A percentile compares a stretch with the other conserved stretches of the same genome.
phyloP scores from a whole-genome alignment of 2,888 invertebrate species.

The Melanchra persicariae region DNA sequence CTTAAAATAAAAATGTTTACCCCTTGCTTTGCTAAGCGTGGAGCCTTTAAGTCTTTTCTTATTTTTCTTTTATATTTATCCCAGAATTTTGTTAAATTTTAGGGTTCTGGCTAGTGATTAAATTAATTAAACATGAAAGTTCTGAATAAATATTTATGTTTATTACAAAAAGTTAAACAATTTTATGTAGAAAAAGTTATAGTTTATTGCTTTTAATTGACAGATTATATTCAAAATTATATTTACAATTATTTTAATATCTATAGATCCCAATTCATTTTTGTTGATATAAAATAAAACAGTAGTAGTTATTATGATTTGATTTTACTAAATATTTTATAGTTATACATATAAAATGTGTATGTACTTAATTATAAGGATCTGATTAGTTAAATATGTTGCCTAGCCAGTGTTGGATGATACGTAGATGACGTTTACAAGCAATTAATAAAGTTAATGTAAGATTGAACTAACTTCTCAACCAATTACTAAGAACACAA shows the following conservation, averaged over 20 bases:
- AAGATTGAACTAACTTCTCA: not conserved
- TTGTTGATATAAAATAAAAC: not conserved
- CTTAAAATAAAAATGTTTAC: not conserved
- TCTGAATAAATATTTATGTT: slow-evolving; percentile 22
- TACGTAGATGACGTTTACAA: not conserved
- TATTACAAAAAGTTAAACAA: slow-evolving; percentile 32
- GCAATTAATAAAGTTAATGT: not conserved
- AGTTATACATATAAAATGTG: slow-evolving; percentile 71
- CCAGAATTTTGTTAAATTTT: not conserved
- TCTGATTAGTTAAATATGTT: slow-evolving; percentile 48
- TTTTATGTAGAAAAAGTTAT: slow-evolving; percentile 17
- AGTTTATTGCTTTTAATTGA: slow-evolving; percentile 1
- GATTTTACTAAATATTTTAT: slow-evolving; percentile 23
- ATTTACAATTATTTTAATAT: not conserved
- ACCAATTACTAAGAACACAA: not conserved
- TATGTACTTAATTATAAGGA: slow-evolving; percentile 70
- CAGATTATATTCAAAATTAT: not conserved
- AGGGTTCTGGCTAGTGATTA: slow-evolving; percentile 4
- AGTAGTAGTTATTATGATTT: slow-evolving; percentile 8
- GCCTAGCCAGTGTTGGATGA: slow-evolving; percentile 1
- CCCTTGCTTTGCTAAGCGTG: not conserved
- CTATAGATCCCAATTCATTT: not conserved
- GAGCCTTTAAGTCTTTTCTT: not conserved
- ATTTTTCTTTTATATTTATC: not conserved
- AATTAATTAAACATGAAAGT: not conserved